These are phyloP conservation scores for Oscheius onirici DNA, from an alignment of 2,888 invertebrate species.

Conservation along the genomic window DNA sequence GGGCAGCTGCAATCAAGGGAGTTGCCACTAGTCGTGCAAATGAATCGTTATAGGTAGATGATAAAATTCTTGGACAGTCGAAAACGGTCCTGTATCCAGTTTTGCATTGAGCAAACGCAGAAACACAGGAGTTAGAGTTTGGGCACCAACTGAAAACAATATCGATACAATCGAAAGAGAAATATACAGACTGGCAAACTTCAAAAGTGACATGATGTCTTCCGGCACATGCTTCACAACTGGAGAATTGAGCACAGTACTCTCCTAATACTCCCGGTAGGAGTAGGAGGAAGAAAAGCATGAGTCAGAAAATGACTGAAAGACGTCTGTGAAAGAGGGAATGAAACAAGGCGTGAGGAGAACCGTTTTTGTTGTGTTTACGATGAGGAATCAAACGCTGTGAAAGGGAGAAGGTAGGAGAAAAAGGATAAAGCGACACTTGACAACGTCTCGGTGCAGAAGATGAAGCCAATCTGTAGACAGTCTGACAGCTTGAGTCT, in stretches of 20 bases:
- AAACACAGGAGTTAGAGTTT: slow-evolving; percentile 3
- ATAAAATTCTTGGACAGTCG: slow-evolving; percentile 14
- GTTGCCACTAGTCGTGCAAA: slow-evolving; percentile 17
- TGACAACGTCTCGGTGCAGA: too few species aligned
- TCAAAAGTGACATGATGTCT: slow-evolving; percentile 22
- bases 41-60: slow-evolving; percentile 18
- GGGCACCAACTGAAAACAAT: slow-evolving; percentile 23
- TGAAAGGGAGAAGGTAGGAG: too few species aligned
- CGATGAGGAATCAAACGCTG: too few species aligned
- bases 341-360: too few species aligned
- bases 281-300: slow-evolving; percentile 3
- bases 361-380: too few species aligned
- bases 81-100: slow-evolving; percentile 7
- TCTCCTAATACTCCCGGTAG: background rate
- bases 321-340: too few species aligned
- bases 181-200: slow-evolving; percentile 12
- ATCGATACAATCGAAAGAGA: background rate
- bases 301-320: background rate
- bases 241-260: slow-evolving; percentile 23
- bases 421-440: too few species aligned
- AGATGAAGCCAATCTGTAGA: slow-evolving; percentile 23
- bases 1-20: slow-evolving; percentile 22
- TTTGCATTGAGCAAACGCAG: background rate
- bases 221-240: slow-evolving; percentile 28
- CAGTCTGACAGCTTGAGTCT: background rate